A percentile compares a stretch with the other conserved stretches of the same genome.
Conservation (phyloP, 2,113 vertebrate species). For the Platysteira castanea region DNA sequence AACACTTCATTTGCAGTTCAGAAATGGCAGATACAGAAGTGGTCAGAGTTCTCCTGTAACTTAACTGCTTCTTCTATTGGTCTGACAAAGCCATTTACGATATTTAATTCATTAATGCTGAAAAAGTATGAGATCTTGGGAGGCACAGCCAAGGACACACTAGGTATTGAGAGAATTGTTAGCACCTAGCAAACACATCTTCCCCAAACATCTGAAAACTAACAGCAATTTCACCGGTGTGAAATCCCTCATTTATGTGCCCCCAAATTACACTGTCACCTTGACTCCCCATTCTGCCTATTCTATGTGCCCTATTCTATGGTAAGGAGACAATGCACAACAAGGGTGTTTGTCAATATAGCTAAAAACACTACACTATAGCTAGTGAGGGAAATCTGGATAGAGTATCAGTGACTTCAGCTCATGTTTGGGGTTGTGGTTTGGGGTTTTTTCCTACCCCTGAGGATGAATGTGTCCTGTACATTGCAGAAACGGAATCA, state of each 20-base stretch:
- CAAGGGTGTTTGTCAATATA: rapidly evolving
- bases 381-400: neutral
- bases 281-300: too few relatives aligned
- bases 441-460: neutral
- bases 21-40: neutral
- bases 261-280: neutral
- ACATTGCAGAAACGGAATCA: neutral
- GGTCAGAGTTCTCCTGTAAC: neutral
- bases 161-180: neutral
- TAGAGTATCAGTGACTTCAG: neutral
- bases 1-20: neutral
- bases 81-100: neutral
- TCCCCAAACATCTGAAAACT: neutral
- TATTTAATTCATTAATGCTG: neutral
- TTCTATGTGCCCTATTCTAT: rapidly evolving
- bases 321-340: neutral
- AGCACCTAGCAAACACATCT: neutral
- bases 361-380: neutral
- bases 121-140: neutral
- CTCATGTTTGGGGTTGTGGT: neutral
- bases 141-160: neutral
- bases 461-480: neutral
- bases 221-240: neutral
- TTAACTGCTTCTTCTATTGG: neutral
- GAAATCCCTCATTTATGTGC: neutral